Conservation (phyloP, 2,113 vertebrate species). For the Callipepla squamata region DNA sequence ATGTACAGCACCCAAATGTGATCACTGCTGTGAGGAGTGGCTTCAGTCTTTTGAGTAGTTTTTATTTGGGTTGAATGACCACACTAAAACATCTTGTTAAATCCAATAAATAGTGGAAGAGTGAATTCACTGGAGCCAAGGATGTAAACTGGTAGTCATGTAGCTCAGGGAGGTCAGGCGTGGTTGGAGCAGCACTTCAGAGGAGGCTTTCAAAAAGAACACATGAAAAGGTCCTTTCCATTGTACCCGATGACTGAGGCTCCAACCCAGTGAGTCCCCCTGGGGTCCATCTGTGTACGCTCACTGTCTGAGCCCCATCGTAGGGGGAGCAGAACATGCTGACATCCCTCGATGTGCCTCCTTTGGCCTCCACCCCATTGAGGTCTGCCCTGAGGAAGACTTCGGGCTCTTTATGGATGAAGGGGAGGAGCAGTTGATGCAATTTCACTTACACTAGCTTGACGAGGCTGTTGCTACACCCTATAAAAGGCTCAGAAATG, state of each 20-base stretch:
- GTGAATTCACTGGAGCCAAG: background rate
- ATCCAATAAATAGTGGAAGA: background rate
- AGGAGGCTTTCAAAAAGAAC: background rate
- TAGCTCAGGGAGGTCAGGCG: background rate
- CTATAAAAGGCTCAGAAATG: background rate
- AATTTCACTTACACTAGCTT: background rate
- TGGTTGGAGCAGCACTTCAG: background rate
- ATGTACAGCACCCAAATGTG: background rate
- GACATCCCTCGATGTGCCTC: rapidly evolving
- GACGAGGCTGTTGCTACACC: rapidly evolving
- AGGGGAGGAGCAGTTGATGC: background rate
- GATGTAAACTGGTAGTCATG: background rate
- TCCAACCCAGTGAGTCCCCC: background rate
- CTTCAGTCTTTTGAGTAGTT: background rate
- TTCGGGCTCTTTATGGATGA: background rate
- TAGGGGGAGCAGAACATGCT: rapidly evolving
- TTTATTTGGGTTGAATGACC: background rate
- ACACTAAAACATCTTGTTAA: background rate
- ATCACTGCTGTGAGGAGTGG: background rate
- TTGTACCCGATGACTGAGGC: background rate
- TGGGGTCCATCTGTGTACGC: rapidly evolving
- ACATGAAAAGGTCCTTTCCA: background rate
- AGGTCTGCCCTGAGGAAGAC: background rate
- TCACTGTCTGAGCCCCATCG: background rate
- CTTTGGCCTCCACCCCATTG: background rate